A percentile compares a stretch with the other conserved stretches of the same genome.
Conservation (phyloP, 2,113 vertebrate genomes). For the Odocoileus hemionus region DNA sequence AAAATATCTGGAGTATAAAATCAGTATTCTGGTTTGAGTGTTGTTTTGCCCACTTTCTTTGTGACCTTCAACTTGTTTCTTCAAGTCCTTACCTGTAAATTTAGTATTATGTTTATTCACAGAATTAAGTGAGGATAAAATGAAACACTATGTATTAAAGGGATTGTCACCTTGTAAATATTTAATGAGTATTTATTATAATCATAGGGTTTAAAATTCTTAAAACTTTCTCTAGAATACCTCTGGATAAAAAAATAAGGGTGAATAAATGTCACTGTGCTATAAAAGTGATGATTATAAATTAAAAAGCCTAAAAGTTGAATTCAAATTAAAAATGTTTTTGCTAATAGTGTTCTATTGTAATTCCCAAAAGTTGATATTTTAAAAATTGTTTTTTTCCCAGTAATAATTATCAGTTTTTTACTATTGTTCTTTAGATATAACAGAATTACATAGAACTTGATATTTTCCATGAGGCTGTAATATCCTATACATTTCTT, state of each 20-base stretch:
- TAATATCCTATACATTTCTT: background rate
- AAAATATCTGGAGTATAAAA: background rate
- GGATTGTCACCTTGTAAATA: background rate
- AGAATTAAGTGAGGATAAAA: background rate
- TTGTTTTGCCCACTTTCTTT: background rate
- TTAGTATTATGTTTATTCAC: background rate
- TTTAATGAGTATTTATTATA: background rate
- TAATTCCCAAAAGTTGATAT: background rate
- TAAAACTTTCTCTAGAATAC: background rate
- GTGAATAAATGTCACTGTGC: background rate
- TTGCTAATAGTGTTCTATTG: background rate
- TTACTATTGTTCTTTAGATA: background rate
- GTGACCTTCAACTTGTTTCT: background rate
- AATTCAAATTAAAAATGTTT: background rate
- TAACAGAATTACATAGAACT: background rate
- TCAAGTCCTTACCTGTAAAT: background rate
- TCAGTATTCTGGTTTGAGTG: background rate
- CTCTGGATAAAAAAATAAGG: background rate
- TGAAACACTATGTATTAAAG: background rate
- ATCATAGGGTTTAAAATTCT: background rate
- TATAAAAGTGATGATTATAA: background rate
- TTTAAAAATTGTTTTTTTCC: background rate
- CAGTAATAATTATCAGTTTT: background rate
- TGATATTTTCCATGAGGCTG: background rate
- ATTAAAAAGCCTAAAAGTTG: background rate